Base-by-base conservation (phyloP, 2,888 invertebrate genomes). In the Drosophila tanythrix region DNA sequence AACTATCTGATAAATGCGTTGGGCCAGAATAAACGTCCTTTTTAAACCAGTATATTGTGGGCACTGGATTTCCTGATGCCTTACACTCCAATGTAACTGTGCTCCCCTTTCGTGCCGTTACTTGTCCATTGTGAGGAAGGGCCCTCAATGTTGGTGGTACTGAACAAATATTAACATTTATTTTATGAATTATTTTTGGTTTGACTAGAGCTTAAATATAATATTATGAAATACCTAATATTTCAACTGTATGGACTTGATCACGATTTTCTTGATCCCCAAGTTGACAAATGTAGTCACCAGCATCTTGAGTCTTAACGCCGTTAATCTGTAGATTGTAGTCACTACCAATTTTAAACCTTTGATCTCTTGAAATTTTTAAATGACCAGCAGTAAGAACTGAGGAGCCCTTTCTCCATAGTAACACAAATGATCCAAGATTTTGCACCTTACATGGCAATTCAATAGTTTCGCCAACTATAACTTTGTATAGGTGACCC, bases 361-460 rank as follows among this genome's bases (percentile, higher is more conserved):
- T 90, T 61, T 95, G 94, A 85, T 96, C 96, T 43, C 96, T 93
- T 4, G 95, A 95, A 73, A 96, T 96, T 95, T 96, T 96, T 46
- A 96, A 94, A 81, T 95, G 95, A 18, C 95, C 95, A 0, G 96
- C 96, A 0, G 96, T 95, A 57, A 96, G 93, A 10, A 96, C 96
- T 0, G 96, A 95, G 0, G 95, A 95, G 0, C 96, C 96, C 43
- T 96, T 94, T 61, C 96, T 93, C 96, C 96, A 96, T 50, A 96
- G 93, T 55, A 96, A 92, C 52, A 96, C 95, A 87, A 95, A 94
- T 2, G 95, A 95, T 1, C 96, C 93, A 83, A 96, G 94, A 92
- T 97, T 96, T 91, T 96, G 96, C 15, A 97, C 96, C 93, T 96
- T 96, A 84, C 97, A 97, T 11, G 97, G 97, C 68, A 97, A 93